phyloP scores from a whole-genome alignment of 1,140 invertebrate species.

The Cyrtorhinus lividipennis region DNA sequence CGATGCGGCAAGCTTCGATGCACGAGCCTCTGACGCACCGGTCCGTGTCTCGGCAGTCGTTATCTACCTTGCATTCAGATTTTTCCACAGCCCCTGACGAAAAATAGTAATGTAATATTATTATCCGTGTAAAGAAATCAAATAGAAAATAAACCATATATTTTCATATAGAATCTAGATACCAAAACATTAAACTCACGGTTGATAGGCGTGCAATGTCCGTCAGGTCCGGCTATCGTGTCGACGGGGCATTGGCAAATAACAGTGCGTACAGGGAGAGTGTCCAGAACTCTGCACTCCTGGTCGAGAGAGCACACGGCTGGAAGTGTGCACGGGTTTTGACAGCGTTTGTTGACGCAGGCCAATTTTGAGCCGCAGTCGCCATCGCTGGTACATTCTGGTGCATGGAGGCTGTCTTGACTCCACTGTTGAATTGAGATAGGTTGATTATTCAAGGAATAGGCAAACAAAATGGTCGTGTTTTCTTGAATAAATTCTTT shows the following conservation, averaged over 20 bases:
- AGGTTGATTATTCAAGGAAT: no score
- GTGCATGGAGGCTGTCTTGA: no score
- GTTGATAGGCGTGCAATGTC: constrained; percentile 42
- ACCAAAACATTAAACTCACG: neutral
- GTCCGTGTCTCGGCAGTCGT: constrained; percentile 54
- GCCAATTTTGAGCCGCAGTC: constrained; percentile 58
- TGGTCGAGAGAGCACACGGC: constrained; percentile 57
- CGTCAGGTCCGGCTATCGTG: constrained; percentile 43
- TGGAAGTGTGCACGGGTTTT: constrained; percentile 54
- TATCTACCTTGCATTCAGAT: constrained; percentile 44
- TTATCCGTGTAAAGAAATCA: no score
- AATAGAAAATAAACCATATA: neutral
- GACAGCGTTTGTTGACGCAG: constrained; percentile 60
- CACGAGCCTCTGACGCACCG: constrained; percentile 61
- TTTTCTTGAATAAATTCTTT: constrained; percentile 23
- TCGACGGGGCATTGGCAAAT: constrained; percentile 68
- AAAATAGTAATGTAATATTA: neutral
- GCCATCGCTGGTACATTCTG: constrained; percentile 54
- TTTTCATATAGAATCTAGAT: neutral
- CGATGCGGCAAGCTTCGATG: constrained; percentile 56
- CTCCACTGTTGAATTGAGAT: no score
- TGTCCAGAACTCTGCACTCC: constrained; percentile 60
- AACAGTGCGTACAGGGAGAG: constrained; percentile 59
- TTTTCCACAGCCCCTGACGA: constrained; percentile 3
- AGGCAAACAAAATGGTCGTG: no score